Conservation (phyloP, 2,113 vertebrate species). For the Platichthys stellatus region DNA sequence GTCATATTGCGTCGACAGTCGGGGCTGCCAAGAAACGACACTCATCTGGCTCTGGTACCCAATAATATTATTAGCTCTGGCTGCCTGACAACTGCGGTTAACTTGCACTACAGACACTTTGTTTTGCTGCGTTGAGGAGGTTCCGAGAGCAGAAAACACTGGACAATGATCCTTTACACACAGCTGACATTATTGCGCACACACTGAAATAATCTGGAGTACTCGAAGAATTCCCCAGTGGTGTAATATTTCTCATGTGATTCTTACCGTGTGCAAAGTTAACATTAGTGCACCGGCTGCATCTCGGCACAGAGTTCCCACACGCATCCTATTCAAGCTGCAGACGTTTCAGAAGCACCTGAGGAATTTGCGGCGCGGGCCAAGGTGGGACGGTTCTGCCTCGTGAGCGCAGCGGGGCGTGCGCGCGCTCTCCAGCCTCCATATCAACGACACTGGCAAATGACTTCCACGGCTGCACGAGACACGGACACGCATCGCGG, state of each 20-base stretch:
- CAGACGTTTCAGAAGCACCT: constrained; percentile 48
- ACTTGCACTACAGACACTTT: constrained; percentile 12
- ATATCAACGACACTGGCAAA: constrained; percentile 42
- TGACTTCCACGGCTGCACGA: constrained; percentile 47
- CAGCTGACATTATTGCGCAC: neutral
- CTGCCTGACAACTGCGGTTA: constrained; percentile 49
- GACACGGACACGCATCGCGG: constrained; percentile 28
- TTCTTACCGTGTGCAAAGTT: no score
- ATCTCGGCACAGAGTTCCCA: no score
- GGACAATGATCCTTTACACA: neutral
- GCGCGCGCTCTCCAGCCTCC: constrained; percentile 46
- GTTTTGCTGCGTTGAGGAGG: no score
- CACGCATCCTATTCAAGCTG: neutral
- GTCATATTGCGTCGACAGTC: constrained; percentile 38
- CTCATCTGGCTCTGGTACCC: constrained; percentile 53
- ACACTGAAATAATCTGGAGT: neutral
- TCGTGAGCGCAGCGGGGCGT: constrained; percentile 47
- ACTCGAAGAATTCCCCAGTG: no score
- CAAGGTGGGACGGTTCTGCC: constrained; percentile 59
- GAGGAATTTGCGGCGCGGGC: constrained; percentile 56
- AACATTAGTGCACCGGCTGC: no score
- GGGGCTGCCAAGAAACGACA: constrained; percentile 33
- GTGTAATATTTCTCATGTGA: no score
- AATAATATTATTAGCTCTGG: constrained; percentile 65
- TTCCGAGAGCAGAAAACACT: neutral